Conservation (phyloP, 30 jellyfish, hydroid and myxozoan genomes). For the Aurelia coerulea region DNA sequence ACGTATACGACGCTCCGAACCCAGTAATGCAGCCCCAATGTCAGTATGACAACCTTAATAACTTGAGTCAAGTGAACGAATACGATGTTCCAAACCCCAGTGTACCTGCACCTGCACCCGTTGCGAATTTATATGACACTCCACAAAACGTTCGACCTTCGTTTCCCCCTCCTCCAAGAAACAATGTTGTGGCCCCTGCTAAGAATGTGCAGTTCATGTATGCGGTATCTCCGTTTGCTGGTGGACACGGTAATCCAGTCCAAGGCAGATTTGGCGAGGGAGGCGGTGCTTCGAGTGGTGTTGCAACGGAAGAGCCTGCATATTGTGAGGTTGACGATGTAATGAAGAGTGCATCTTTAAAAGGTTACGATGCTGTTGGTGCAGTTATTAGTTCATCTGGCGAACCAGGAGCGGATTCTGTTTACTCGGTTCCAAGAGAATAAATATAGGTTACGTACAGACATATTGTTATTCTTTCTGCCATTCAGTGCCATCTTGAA, state of each 20-base stretch:
- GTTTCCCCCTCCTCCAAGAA: neutral
- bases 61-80: neutral
- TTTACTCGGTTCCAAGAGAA: constrained; percentile 55
- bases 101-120: neutral
- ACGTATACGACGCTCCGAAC: constrained; percentile 53
- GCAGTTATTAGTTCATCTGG: constrained; percentile 19
- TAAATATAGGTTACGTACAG: neutral
- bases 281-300: neutral
- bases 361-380: constrained; percentile 64
- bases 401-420: neutral
- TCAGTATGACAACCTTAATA: neutral
- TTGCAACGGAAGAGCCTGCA: constrained; percentile 28
- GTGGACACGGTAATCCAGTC: constrained; percentile 34
- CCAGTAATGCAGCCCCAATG: neutral
- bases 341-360: constrained; percentile 3
- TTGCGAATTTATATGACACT: neutral
- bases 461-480: no score
- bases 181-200: neutral
- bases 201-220: constrained; percentile 49
- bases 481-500: no score
- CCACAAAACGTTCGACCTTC: neutral
- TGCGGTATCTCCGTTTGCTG: constrained; percentile 72
- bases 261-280: constrained; percentile 20
- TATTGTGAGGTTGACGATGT: constrained; percentile 57
- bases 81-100: constrained; percentile 4